These are phyloP conservation scores for Podarcis siculus DNA, from an alignment of 2,797 vertebrate species.

Conservation along the genomic window DNA sequence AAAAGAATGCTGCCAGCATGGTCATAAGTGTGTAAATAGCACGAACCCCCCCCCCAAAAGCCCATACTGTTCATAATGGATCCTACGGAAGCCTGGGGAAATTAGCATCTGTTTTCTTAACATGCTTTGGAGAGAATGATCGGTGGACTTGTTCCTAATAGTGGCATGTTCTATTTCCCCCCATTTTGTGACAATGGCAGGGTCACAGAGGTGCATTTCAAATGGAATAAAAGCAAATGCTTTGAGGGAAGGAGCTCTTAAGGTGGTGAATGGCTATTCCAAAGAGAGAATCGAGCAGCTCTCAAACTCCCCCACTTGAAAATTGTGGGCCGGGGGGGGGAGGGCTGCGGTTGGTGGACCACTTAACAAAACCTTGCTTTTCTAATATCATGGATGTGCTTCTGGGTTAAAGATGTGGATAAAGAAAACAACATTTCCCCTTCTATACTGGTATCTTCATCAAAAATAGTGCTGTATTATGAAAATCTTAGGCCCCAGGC, in stretches of 20 bases:
- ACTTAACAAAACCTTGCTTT: background rate
- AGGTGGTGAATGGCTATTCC: background rate
- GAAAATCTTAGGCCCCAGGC: background rate
- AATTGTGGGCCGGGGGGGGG: background rate
- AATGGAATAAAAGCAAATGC: background rate
- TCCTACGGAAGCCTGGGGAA: background rate
- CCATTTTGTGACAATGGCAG: background rate
- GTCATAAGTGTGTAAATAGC: background rate
- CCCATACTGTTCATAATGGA: conserved; percentile 7
- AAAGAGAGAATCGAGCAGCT: background rate
- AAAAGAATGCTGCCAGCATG: conserved; percentile 13
- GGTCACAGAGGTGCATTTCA: background rate
- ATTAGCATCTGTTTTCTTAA: conserved; percentile 7
- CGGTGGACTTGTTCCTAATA: background rate
- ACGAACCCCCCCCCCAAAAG: too few species aligned
- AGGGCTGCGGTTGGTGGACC: too few species aligned
- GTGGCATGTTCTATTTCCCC: background rate
- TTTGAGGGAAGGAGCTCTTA: background rate
- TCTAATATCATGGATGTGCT: background rate
- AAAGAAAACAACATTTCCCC: background rate
- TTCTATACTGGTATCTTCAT: background rate
- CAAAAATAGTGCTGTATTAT: background rate
- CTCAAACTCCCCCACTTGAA: background rate
- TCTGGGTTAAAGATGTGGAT: background rate
- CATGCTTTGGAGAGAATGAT: background rate